These are phyloP conservation scores for Catharus minimus DNA, from an alignment of 2,113 vertebrate species.

Conservation along the genomic window DNA sequence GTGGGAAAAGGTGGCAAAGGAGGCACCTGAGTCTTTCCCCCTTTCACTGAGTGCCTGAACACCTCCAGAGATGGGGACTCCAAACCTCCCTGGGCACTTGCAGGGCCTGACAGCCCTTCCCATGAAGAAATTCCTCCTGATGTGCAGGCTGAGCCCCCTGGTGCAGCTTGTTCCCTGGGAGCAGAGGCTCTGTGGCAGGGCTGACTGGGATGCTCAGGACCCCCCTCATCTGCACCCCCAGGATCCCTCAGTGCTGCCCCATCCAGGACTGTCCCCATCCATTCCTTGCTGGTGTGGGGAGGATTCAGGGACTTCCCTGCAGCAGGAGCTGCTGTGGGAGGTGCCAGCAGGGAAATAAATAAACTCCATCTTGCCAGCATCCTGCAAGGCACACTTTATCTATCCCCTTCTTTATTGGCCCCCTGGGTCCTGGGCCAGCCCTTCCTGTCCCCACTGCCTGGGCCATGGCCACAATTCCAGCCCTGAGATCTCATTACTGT, in stretches of 20 bases:
- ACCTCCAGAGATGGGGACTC: not conserved
- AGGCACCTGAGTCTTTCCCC: not conserved
- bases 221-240: not conserved
- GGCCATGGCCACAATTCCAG: not conserved
- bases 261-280: not conserved
- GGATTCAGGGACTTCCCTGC: not conserved
- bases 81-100: not conserved
- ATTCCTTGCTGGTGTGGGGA: not conserved
- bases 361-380: not conserved
- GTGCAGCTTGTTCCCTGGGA: not conserved
- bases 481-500: not conserved
- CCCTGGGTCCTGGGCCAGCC: not conserved
- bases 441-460: not conserved
- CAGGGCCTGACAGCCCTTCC: not conserved
- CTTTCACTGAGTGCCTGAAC: not conserved
- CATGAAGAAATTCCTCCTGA: not conserved
- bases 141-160: not conserved
- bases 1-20: not conserved
- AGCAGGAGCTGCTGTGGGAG: not conserved
- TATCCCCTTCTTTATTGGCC: not conserved
- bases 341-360: not conserved
- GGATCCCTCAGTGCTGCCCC: not conserved
- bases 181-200: not conserved
- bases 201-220: not conserved
- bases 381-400: not conserved